Base-by-base conservation (phyloP, 2,113 vertebrate genomes). In the Oxyruncus cristatus region DNA sequence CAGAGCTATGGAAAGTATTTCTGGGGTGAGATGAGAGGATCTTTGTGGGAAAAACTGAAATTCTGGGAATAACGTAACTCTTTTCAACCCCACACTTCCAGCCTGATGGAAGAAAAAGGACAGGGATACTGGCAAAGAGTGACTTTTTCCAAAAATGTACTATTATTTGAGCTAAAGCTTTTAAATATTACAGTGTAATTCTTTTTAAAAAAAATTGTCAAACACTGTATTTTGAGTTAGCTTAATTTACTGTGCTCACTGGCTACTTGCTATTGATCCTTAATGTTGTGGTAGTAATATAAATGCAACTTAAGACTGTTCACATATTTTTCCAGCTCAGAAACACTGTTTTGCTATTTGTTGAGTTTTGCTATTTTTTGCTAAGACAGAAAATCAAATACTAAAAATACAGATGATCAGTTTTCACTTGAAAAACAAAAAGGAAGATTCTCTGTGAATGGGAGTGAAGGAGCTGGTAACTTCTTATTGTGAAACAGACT, bases 131-230 rank as follows among this genome's bases (percentile, higher is more conserved):
- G 49, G 7, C 37, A 62, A 63, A 46, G 17, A 75, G 33, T 44
- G 0, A 20, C 8, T 50, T 62, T 35, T 39, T 19, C 7, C 20
- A 50, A 86, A 66, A 5, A 1, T 21, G 1, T 59, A 2, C 8
- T 75, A 11, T 47, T 80, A 46, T 59, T 90, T 79, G 41, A 76
- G 27, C 47, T 79, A 32, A 47, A 87, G 11, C 6, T 84, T n/a
- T 55, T 42, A n/a, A 85, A 50, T 68, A 52, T 27, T 58, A 8
- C 32, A 49, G 12, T 9, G 32, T 49, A 80, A n/a, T 37, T 79
- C 23, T 83, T n/a, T n/a, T n/a, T 86, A 26, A 70, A 47, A 70
- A 11, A 42, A 46, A 15, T 26, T 81, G 8, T 76, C 21, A 42
- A 47, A 21, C 12, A 9, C 11, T 50, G 3, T 65, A 12, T 37